Evolutionary conservation across 2,888 invertebrate genomes (phyloP), one percentile per base, ranked within the genome.

Genomic region (Agonopterix arenella): DNA sequence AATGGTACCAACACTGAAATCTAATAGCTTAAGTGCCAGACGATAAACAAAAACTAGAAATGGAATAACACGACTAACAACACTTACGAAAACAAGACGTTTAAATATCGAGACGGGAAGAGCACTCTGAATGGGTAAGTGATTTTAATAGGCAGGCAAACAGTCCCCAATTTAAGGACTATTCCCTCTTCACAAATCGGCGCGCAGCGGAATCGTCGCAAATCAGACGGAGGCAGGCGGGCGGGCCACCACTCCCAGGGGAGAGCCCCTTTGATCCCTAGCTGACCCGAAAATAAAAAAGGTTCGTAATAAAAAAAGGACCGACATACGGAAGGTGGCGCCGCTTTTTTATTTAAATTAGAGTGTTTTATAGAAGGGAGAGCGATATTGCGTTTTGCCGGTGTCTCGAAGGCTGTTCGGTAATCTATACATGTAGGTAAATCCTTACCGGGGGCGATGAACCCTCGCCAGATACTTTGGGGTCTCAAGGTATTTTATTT

Each of bases 261-360:
- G 85, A 84, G 80, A 78, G 80, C 80, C 82, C 84, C 83, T 89
- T 89, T 89, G 89, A 89, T 88, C 89, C 85, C 84, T 71, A 78
- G 86, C 86, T 88, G 89, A 89, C 89, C 89, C 89, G 83, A 86
- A 84, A 88, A 86, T 88, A 88, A 89, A 89, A 88, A 89, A 88
- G 86, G 88, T 83, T 81, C 84, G 79, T 85, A 88, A 86, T 86
- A 86, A 86, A 89, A 53, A 82, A 86, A 82, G 84, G 82, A 80
- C 85, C 85, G 84, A 88, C 88, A 88, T 88, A 89, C 88, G 88
- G 85, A 88, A 86, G 86, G 88, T 88, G 85, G 85, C 84, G 88
- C 82, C 84, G 85, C 85, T 88, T 89, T 89, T 89, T 88, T 89
- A 88, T 89, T 89, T 89, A 89, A 89, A 89, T 88, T 89, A 85